Conservation (phyloP, 2,113 vertebrate genomes). For the Vidua macroura region DNA sequence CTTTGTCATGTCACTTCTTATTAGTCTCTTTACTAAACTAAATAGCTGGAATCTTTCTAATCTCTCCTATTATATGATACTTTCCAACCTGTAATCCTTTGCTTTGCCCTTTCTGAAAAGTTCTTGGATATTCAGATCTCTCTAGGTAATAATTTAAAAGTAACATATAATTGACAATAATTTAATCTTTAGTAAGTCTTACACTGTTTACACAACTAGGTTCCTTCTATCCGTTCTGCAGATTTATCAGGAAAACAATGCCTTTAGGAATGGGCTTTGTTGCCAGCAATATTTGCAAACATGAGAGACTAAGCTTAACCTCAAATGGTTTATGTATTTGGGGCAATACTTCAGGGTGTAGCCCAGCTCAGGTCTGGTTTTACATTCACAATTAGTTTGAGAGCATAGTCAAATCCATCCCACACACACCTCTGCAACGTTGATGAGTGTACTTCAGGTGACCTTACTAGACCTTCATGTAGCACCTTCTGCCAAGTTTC, state of each 20-base stretch:
- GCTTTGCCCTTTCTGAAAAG: constrained; percentile 37
- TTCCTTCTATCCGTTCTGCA: background rate
- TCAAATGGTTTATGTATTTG: background rate
- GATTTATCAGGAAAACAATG: background rate
- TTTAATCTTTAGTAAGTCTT: background rate
- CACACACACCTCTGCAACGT: fast-evolving
- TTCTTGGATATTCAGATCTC: constrained; percentile 15
- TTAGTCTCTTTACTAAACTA: constrained; percentile 32
- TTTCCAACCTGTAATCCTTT: constrained; percentile 11
- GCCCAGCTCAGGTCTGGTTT: background rate
- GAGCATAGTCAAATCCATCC: background rate
- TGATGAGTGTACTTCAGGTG: background rate
- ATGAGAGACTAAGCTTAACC: background rate
- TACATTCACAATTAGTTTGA: background rate
- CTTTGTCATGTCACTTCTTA: constrained; percentile 37
- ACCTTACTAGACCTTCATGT: background rate
- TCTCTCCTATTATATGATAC: constrained; percentile 28
- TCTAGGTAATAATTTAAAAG: background rate
- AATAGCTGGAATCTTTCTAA: constrained; percentile 57
- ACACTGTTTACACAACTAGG: background rate
- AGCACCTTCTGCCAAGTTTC: background rate
- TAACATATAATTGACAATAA: background rate
- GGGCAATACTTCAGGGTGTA: background rate
- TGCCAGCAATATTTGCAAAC: background rate
- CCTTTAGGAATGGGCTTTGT: background rate